Percentiles rank a stretch among this genome's conserved stretches.
Conservation (phyloP, 1,140 invertebrate species). For the Diorhabda carinulata region DNA sequence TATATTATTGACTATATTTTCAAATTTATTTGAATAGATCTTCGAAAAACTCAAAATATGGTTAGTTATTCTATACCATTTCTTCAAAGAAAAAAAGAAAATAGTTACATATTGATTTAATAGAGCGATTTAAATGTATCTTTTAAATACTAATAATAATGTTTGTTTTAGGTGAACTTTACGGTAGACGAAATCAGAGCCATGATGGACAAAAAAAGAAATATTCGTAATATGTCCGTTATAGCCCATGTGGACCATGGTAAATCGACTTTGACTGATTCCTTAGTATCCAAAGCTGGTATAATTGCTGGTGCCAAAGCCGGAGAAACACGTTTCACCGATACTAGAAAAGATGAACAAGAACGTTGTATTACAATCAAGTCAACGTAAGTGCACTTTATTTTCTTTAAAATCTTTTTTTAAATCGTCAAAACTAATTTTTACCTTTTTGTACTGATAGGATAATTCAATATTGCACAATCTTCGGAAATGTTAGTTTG, state of each 20-base stretch:
- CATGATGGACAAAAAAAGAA: constrained; percentile 99
- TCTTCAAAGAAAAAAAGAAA: too few species aligned
- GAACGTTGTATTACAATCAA: constrained; percentile 99
- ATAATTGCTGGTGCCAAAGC: constrained; percentile 98
- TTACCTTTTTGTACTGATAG: too few species aligned
- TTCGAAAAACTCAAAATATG: too few species aligned
- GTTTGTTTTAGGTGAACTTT: constrained; percentile 91
- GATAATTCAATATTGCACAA: too few species aligned
- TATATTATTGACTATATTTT: too few species aligned
- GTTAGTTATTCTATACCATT: too few species aligned
- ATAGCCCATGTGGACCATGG: constrained; percentile 99
- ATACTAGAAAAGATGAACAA: constrained; percentile 99
- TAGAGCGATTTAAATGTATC: too few species aligned
- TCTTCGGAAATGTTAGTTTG: too few species aligned
- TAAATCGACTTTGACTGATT: constrained; percentile 99
- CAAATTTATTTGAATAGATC: too few species aligned
- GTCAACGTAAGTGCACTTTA: constrained; percentile 81
- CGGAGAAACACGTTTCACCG: constrained; percentile 98
- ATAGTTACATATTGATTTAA: too few species aligned
- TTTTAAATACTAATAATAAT: constrained; percentile 9
- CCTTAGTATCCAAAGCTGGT: constrained; percentile 98
- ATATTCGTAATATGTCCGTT: constrained; percentile 99
- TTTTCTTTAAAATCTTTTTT: neutral
- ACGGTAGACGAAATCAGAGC: constrained; percentile 98
- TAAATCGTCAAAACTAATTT: neutral